phyloP scores from a whole-genome alignment of 2,113 vertebrate species.

The Oceanites oceanicus region DNA sequence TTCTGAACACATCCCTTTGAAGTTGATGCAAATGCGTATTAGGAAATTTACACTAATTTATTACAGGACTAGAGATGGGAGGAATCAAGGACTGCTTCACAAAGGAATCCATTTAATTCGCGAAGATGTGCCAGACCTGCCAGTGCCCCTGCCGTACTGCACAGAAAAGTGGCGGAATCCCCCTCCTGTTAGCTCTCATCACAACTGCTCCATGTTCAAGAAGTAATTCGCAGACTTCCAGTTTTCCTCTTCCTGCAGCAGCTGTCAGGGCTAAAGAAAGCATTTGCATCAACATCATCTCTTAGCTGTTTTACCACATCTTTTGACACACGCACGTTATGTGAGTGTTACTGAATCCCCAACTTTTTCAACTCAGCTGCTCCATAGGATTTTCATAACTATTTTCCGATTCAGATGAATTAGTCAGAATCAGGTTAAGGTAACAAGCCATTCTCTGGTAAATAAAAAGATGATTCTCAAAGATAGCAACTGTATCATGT shows the following conservation, averaged over 20 bases:
- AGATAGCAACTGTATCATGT: not conserved
- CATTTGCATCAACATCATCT: not conserved
- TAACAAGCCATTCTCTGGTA: not conserved
- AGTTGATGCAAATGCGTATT: accelerated
- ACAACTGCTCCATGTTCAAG: slow-evolving; percentile 82
- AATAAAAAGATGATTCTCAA: not conserved
- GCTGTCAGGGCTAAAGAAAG: slow-evolving; percentile 86
- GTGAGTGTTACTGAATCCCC: not conserved
- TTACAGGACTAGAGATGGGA: no score
- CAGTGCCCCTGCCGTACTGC: slow-evolving; percentile 94
- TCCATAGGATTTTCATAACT: accelerated
- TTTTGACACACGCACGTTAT: not conserved
- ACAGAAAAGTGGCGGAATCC: slow-evolving; percentile 85
- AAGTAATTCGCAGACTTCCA: slow-evolving; percentile 86
- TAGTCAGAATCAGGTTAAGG: not conserved
- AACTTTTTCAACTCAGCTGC: not conserved
- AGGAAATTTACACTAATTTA: not conserved
- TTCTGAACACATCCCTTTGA: not conserved
- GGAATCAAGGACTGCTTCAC: accelerated
- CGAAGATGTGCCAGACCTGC: slow-evolving; percentile 79
- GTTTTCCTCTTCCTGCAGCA: slow-evolving; percentile 89
- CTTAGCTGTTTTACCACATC: not conserved
- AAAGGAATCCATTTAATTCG: accelerated
- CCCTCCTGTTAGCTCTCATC: slow-evolving; percentile 85
- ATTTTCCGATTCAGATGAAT: not conserved